Percentiles rank a stretch among this genome's conserved stretches.
These are phyloP conservation scores for Chaetodon auriga DNA, from an alignment of 2,113 vertebrate genomes.

Conservation along the genomic window DNA sequence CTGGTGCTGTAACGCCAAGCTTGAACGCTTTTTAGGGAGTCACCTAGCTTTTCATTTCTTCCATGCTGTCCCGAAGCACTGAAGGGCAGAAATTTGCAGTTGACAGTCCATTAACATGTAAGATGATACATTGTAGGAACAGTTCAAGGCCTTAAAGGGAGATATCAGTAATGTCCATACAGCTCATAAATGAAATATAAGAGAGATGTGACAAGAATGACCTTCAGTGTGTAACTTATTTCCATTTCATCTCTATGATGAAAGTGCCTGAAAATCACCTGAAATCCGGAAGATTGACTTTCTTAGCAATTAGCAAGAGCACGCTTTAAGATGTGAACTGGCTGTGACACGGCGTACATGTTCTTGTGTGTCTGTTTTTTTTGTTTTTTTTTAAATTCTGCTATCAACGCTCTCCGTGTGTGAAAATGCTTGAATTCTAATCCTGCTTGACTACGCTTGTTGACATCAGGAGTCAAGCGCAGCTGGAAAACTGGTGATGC, in stretches of 20 bases:
- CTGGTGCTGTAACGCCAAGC: slow-evolving; percentile 13
- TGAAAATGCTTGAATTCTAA: slow-evolving; percentile 24
- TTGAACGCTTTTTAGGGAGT: slow-evolving; percentile 38
- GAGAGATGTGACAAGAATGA: neutral
- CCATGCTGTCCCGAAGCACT: slow-evolving; percentile 18
- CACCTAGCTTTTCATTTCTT: slow-evolving; percentile 57
- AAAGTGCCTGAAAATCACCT: neutral
- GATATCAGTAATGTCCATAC: neutral
- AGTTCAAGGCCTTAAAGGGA: slow-evolving; percentile 4
- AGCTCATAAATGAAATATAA: neutral
- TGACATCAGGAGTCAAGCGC: slow-evolving; percentile 22
- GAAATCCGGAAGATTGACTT: neutral
- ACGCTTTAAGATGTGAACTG: neutral
- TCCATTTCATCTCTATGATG: neutral
- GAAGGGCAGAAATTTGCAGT: slow-evolving; percentile 25
- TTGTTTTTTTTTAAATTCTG: neutral
- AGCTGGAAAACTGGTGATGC: slow-evolving; percentile 41
- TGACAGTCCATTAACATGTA: slow-evolving; percentile 22
- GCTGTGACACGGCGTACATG: neutral
- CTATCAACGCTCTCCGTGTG: neutral
- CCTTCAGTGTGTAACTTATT: neutral
- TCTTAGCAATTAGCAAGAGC: neutral
- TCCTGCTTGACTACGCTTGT: slow-evolving; percentile 1
- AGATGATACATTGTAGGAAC: slow-evolving; percentile 22
- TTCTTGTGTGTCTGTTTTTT: neutral